Conservation (phyloP, 2,113 vertebrate genomes). For the Beaufortia kweichowensis region DNA sequence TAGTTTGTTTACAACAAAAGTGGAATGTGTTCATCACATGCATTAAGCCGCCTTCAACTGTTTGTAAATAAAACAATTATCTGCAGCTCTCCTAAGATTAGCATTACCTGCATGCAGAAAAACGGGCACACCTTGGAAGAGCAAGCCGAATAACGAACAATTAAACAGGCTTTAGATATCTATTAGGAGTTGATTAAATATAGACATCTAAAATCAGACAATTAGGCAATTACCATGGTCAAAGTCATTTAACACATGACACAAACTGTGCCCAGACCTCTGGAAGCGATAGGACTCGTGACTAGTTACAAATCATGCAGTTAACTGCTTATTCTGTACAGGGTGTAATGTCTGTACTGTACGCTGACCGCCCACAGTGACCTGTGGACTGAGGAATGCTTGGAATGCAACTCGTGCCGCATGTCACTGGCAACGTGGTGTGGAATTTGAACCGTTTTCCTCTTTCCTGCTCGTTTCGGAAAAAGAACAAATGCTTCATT, state of each 20-base stretch:
- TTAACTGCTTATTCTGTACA: background rate
- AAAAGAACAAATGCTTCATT: background rate
- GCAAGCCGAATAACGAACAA: background rate
- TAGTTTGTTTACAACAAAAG: background rate
- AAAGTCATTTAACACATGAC: background rate
- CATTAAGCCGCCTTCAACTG: background rate
- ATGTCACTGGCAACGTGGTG: conserved; percentile 21
- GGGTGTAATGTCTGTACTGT: conserved; percentile 25
- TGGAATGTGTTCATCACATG: background rate
- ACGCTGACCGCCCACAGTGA: conserved; percentile 19
- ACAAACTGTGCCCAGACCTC: conserved; percentile 4
- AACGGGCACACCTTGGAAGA: background rate
- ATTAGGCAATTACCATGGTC: conserved; percentile 8
- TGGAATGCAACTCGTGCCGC: conserved; percentile 29
- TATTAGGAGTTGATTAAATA: background rate
- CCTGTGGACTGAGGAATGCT: conserved; percentile 42
- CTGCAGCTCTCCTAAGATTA: background rate
- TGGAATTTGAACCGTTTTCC: conserved; percentile 33
- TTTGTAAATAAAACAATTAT: background rate
- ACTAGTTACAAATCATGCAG: conserved; percentile 5
- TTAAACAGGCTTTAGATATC: background rate
- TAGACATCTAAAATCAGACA: background rate
- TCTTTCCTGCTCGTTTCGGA: conserved; percentile 7
- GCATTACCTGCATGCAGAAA: background rate
- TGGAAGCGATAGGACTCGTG: background rate